Evolutionary conservation across 2,888 invertebrate genomes (phyloP).

Genomic region (Polyommatus iphigenia): DNA sequence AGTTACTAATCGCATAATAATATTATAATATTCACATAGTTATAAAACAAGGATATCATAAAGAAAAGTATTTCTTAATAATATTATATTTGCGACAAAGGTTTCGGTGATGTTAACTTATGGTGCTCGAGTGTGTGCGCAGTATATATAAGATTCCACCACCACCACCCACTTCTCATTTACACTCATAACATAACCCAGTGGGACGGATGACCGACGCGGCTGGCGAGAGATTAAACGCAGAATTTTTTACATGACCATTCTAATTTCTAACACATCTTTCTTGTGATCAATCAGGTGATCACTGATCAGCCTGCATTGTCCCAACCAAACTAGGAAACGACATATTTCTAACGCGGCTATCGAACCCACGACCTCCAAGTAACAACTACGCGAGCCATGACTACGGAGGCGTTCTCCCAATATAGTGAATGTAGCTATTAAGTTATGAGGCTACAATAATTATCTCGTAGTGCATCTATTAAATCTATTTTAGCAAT

Average conservation of each 20-base stretch:
- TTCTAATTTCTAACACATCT: no score
- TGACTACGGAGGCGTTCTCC: neutral
- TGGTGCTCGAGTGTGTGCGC: neutral
- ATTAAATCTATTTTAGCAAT: constrained; percentile 19
- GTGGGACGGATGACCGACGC: neutral
- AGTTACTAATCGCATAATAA: no score
- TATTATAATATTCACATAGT: neutral
- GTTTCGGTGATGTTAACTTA: neutral
- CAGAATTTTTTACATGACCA: no score
- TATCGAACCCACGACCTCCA: neutral
- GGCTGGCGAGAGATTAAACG: neutral
- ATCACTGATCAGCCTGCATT: no score
- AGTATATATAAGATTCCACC: neutral
- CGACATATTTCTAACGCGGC: neutral
- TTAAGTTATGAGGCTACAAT: neutral
- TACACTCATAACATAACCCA: neutral
- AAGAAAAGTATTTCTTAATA: neutral
- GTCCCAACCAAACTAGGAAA: neutral
- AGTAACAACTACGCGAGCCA: neutral
- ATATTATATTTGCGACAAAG: neutral
- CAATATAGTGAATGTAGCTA: neutral
- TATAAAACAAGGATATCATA: no score
- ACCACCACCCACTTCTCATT: no score
- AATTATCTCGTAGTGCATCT: constrained; percentile 29
- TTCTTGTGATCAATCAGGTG: no score